Base-by-base conservation (phyloP, 2,113 vertebrate genomes). In the Zootoca vivipara region DNA sequence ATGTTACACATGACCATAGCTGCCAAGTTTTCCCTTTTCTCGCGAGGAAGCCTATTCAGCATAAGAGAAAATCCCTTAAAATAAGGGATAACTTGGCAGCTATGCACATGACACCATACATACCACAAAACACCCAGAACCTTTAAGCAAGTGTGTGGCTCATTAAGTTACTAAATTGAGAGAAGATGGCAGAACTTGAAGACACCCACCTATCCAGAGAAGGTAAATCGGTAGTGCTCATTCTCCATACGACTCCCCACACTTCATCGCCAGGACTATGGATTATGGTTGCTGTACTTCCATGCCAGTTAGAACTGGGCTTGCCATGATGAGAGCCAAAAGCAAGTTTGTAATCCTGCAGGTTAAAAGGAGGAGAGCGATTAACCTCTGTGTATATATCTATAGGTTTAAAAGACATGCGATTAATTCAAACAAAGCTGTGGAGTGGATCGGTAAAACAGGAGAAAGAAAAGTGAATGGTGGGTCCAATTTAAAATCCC, bases 211-310 rank as follows among this genome's bases (percentile, higher is more conserved):
- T 91, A 96, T 99, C 97, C 94, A 98, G 94, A 0, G 97, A 97
- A 80, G 80, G 83, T 78, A 98, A 94, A 95, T 98, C 93, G 89
- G 96, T 95, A 42, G 94, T 35, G 89, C 94, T 96, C 96, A 99
- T 93, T 95, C 95, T 98, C 98, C 98, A 99, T n/a, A 99, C 95
- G 9, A 98, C 95, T 67, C 99, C 98, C 98, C 98, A 99, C 0
- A 99, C 98, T 90, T 98, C 98, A 0, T 97, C 96, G 52, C 98
- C 98, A 2, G 97, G 97, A 92, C 96, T 97, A 82, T 95, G 91
- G 89, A 96, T 93, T 90, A 99, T 97, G 75, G 98, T 99, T 88
- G 99, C 99, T 90, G 96, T 97, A 62, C 98, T 98, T 90, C 98
- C 98, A 33, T 98, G 97, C 98, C 98, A 99, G 16, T 65, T 64